Base-by-base conservation (phyloP, 2,113 vertebrate species). In the Origma solitaria region DNA sequence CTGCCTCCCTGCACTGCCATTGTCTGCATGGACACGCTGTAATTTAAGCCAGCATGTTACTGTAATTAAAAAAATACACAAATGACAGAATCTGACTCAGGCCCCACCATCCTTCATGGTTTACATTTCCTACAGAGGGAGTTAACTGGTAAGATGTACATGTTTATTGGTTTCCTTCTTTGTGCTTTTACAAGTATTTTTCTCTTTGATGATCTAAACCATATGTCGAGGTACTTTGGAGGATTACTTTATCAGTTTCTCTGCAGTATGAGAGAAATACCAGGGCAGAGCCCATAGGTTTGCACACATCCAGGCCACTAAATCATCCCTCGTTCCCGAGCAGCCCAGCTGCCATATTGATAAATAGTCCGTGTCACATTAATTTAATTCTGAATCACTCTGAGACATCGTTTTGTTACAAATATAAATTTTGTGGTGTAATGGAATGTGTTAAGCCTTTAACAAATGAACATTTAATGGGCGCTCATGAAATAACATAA, bases 221-320 rank as follows among this genome's bases (percentile, higher is more conserved):
- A 97, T 97, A 97, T 98, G 97, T 95, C 35, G 92, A 97, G 95
- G 88, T 97, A 94, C 96, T 97, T 97, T 95, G 91, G 97, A 94
- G 96, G 96, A 96, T 96, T 97, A 95, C 97, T 98, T 97, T 97
- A 98, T 97, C 98, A 98, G 97, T 86, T 97, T 93, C 96, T 94
- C 57, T 87, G 90, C 92, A 96, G 68, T 90, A 92, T 14, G 78
- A 97, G 96, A 96, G 88, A 96, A 97, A 98, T 94, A 95, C 84
- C 93, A 95, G 77, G 93, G 75, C 92, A 96, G 83, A 97, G 76
- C 78, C 83, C 91, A 66, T 94, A 95, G 96, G 86, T 96, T 97
- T 96, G 88, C 94, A 94, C 92, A 96, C 92, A 93, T 80, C 83
- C 81, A 56, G 7, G 33, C 76, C 50, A 89, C 62, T 98, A 97